Conservation (phyloP, 2,797 vertebrate genomes). For the Enteromius trimaculatus region DNA sequence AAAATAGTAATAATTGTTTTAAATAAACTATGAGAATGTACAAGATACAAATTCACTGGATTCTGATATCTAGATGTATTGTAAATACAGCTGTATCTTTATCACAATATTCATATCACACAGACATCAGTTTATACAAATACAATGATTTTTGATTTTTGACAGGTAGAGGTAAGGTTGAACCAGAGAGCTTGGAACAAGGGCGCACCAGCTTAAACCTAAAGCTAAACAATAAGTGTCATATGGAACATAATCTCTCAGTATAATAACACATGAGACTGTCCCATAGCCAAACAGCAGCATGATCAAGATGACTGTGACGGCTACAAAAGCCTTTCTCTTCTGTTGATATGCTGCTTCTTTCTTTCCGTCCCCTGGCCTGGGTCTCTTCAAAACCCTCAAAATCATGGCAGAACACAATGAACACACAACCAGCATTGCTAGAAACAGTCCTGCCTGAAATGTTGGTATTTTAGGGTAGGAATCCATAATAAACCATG, state of each 20-base stretch:
- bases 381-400: slow-evolving; percentile 20
- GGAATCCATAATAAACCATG: neutral
- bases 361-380: slow-evolving; percentile 4
- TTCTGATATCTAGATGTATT: too few species aligned
- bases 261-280: neutral
- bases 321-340: slow-evolving; percentile 13
- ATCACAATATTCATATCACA: too few species aligned
- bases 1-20: too few species aligned
- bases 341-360: neutral
- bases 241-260: neutral
- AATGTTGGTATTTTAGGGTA: neutral
- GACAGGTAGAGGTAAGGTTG: slow-evolving; percentile 10
- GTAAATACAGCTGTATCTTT: too few species aligned
- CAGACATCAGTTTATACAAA: neutral
- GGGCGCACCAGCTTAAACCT: slow-evolving; percentile 7
- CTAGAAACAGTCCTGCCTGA: neutral
- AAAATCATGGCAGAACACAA: slow-evolving; percentile 24
- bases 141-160: neutral
- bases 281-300: slow-evolving; percentile 32
- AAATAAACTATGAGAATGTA: too few species aligned
- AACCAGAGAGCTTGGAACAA: neutral
- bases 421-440: slow-evolving; percentile 3
- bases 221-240: neutral
- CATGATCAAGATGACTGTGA: slow-evolving; percentile 15
- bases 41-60: too few species aligned